phyloP scores from a whole-genome alignment of 2,113 vertebrate genomes.

The Rhynchomys soricoides region DNA sequence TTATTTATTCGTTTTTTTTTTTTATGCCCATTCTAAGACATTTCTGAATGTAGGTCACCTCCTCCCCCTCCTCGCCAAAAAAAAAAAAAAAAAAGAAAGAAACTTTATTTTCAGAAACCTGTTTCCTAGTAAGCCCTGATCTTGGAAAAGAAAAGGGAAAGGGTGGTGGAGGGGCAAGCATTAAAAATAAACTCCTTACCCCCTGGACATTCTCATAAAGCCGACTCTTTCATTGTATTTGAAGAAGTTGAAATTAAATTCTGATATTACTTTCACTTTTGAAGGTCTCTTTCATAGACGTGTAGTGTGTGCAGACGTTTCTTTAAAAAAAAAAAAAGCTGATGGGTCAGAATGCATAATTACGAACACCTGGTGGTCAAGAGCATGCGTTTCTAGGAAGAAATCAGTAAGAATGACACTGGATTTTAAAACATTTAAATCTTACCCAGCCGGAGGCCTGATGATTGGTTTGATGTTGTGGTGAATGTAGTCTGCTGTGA shows the following conservation, averaged over 20 bases:
- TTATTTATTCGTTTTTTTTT: slow-evolving; percentile 83
- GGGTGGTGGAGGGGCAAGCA: background rate
- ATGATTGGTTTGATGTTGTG: background rate
- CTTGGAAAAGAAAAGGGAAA: slow-evolving; percentile 41
- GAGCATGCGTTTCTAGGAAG: slow-evolving; percentile 20
- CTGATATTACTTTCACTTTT: slow-evolving; percentile 37
- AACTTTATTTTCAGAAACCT: slow-evolving; percentile 67
- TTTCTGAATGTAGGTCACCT: slow-evolving; percentile 84
- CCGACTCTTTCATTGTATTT: slow-evolving; percentile 58
- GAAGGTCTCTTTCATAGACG: background rate
- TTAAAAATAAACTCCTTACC: slow-evolving; percentile 53
- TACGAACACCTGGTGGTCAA: slow-evolving; percentile 13
- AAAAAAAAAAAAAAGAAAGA: background rate
- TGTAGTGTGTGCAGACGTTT: slow-evolving; percentile 37
- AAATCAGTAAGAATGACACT: background rate
- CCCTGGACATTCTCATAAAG: slow-evolving; percentile 60
- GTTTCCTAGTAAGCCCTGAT: slow-evolving; percentile 45
- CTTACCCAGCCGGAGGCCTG: background rate
- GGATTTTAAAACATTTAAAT: slow-evolving; percentile 38
- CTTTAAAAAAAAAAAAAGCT: background rate
- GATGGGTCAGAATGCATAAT: slow-evolving; percentile 61
- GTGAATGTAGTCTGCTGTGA: background rate
- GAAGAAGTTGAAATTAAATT: slow-evolving; percentile 74
- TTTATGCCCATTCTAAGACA: slow-evolving; percentile 82
- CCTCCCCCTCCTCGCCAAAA: background rate